A percentile compares a stretch with the other conserved stretches of the same genome.
These are phyloP conservation scores for Fabriciana adippe DNA, from an alignment of 2,888 invertebrate species.

Conservation along the genomic window DNA sequence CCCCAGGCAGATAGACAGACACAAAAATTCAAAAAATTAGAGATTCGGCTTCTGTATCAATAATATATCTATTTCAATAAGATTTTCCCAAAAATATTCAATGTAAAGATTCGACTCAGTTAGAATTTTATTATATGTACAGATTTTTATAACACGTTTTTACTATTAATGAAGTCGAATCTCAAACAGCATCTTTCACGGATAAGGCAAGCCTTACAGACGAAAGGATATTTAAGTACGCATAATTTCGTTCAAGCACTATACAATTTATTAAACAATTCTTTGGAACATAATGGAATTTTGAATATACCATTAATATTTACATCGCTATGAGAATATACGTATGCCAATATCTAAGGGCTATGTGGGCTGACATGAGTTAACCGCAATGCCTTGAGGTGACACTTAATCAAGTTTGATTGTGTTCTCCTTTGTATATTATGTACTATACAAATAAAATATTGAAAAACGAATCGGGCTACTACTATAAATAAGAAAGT, in stretches of 20 bases:
- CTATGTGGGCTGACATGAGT: slow-evolving; percentile 1
- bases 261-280: too few relatives aligned
- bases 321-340: background rate
- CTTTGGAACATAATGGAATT: background rate
- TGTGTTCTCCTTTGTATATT: slow-evolving; percentile 2
- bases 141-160: too few relatives aligned
- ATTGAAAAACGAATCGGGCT: background rate
- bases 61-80: too few relatives aligned
- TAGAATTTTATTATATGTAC: too few relatives aligned
- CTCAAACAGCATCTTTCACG: too few relatives aligned
- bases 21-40: too few relatives aligned
- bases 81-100: too few relatives aligned
- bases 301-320: background rate
- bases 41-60: too few relatives aligned
- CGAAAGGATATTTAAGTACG: background rate
- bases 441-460: background rate
- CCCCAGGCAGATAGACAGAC: too few relatives aligned
- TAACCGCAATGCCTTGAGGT: slow-evolving; percentile 7
- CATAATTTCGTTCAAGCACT: background rate
- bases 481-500: background rate
- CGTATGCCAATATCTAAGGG: background rate
- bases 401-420: slow-evolving; percentile 22
- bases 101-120: too few relatives aligned
- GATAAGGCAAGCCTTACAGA: too few relatives aligned
- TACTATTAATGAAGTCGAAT: too few relatives aligned